phyloP scores from a whole-genome alignment of 2,113 vertebrate genomes.

The Colinus virginianus region DNA sequence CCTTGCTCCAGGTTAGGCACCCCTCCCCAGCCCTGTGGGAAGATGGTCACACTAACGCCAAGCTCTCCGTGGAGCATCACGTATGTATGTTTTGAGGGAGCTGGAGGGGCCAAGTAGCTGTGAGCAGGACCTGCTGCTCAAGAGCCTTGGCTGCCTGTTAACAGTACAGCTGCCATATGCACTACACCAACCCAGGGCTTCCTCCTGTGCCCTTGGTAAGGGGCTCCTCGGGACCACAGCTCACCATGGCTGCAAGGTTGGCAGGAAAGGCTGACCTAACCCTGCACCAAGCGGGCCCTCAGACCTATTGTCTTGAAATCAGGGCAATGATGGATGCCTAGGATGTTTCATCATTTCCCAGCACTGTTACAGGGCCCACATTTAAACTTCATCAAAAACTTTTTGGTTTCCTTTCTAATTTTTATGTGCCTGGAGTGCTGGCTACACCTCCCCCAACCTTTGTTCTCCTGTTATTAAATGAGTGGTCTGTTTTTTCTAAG shows the following conservation, averaged over 20 bases:
- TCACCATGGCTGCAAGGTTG: not conserved
- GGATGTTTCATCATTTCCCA: constrained; percentile 75
- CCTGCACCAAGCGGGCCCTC: constrained; percentile 46
- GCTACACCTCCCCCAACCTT: not conserved
- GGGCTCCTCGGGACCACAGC: not conserved
- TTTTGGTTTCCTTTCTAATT: constrained; percentile 66
- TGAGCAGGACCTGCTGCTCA: not conserved
- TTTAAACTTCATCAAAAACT: constrained; percentile 66
- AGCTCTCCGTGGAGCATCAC: not conserved
- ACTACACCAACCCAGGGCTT: not conserved
- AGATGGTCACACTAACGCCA: not conserved
- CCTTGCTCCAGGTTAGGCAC: not conserved
- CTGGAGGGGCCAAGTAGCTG: not conserved
- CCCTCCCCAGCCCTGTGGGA: fast-evolving
- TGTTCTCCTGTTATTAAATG: constrained; percentile 13
- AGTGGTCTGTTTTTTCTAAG: not conserved
- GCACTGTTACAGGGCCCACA: constrained; percentile 56
- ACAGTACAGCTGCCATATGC: not conserved
- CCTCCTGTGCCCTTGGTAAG: not conserved
- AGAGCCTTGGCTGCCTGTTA: not conserved
- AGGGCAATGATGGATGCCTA: constrained; percentile 67
- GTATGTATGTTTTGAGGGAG: not conserved
- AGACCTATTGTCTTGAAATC: constrained; percentile 66
- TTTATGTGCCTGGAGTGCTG: constrained; percentile 33
- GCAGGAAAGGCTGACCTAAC: constrained; percentile 70